phyloP scores from a whole-genome alignment of 2,113 vertebrate genomes.

The Cacatua alba region DNA sequence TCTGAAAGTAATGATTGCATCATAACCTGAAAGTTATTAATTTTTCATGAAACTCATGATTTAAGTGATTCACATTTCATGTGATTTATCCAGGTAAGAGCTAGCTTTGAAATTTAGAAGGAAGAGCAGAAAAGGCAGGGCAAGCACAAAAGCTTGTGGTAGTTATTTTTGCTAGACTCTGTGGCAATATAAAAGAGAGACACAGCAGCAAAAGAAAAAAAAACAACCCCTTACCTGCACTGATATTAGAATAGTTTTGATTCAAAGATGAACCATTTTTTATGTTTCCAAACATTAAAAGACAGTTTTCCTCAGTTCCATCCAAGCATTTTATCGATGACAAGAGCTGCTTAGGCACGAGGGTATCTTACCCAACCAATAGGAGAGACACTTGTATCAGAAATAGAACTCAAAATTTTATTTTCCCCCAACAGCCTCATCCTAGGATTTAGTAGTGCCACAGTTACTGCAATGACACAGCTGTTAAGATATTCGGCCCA shows the following conservation, averaged over 20 bases:
- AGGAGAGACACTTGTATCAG: neutral
- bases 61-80: neutral
- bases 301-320: neutral
- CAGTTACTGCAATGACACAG: neutral
- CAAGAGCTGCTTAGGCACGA: neutral
- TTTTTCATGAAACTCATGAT: neutral
- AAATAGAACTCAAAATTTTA: neutral
- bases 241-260: neutral
- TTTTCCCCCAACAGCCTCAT: neutral
- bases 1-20: neutral
- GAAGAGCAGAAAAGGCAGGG: neutral
- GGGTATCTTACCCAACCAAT: neutral
- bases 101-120: neutral
- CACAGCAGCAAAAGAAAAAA: neutral
- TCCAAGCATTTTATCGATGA: neutral
- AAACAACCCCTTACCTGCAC: neutral
- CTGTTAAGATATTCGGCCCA: neutral
- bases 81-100: neutral
- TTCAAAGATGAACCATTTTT: neutral
- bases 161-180: neutral
- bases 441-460: neutral
- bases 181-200: neutral
- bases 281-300: neutral
- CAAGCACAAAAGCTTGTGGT: neutral
- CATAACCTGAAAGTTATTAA: neutral